Evolutionary conservation across 2,113 vertebrate species (phyloP).

Genomic region (Illadopsis cleaveri): DNA sequence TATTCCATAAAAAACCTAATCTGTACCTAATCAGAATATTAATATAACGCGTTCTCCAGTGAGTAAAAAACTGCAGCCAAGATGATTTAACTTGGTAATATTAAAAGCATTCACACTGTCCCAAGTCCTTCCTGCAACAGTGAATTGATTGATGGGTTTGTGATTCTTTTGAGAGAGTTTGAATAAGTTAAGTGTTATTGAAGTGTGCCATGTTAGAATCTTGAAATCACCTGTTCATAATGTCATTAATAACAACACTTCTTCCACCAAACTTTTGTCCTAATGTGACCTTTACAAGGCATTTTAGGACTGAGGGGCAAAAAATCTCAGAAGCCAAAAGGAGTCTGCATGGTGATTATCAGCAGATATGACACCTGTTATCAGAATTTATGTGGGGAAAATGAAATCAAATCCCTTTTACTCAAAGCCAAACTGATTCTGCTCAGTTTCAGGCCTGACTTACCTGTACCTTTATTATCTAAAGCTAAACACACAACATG

Average conservation of each 20-base stretch:
- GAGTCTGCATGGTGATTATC: neutral
- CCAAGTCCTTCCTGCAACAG: neutral
- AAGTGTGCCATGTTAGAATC: neutral
- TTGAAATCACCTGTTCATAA: neutral
- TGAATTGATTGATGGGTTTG: neutral
- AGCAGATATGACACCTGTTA: neutral
- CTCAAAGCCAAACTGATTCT: neutral
- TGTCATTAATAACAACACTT: neutral
- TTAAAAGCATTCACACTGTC: neutral
- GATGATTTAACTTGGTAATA: neutral
- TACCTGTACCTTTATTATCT: neutral
- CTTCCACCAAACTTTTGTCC: neutral
- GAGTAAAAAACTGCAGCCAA: neutral
- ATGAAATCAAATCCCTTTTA: neutral
- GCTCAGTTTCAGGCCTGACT: neutral
- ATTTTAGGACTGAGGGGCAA: neutral
- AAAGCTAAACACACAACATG: neutral
- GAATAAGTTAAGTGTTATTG: neutral
- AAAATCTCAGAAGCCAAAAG: neutral
- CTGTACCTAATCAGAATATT: conserved; percentile 24
- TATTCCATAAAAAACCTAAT: conserved; percentile 17
- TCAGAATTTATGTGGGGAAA: neutral
- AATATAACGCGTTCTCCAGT: neutral
- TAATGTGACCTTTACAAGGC: neutral
- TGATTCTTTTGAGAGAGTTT: neutral